These are phyloP conservation scores for Creontiades dilutus DNA, from an alignment of 2,888 invertebrate species.

Conservation along the genomic window DNA sequence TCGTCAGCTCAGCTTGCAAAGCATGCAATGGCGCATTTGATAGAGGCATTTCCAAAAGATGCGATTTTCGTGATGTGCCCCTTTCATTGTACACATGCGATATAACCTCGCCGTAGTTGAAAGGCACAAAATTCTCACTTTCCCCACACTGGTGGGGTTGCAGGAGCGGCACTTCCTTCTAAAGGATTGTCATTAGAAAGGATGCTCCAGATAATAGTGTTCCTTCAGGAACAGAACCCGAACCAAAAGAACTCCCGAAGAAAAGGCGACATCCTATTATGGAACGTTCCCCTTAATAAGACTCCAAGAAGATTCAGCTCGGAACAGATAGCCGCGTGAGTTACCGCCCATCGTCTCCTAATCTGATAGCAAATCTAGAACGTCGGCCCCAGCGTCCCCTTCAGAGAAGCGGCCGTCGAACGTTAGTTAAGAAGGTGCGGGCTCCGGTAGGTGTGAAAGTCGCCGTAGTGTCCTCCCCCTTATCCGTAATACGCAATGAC, in stretches of 20 bases:
- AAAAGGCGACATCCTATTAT: slow-evolving; percentile 18
- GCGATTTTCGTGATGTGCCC: too few species aligned
- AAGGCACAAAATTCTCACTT: too few species aligned
- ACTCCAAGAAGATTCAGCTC: neutral
- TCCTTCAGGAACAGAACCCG: neutral
- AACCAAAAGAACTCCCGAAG: neutral
- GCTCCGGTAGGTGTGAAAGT: slow-evolving; percentile 8
- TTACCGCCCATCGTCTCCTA: neutral
- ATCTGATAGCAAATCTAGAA: slow-evolving; percentile 35
- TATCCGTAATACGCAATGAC: neutral
- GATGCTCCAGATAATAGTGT: neutral
- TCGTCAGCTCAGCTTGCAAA: too few species aligned
- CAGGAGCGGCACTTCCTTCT: neutral
- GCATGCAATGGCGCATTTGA: too few species aligned
- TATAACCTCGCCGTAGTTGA: too few species aligned
- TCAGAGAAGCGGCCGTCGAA: neutral
- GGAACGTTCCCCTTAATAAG: neutral
- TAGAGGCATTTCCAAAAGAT: too few species aligned
- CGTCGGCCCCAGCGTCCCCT: neutral
- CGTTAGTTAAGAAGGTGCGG: slow-evolving; percentile 24
- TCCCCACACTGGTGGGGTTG: too few species aligned
- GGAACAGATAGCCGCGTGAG: slow-evolving; percentile 1
- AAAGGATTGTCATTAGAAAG: neutral
- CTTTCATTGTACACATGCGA: too few species aligned
- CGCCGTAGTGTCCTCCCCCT: neutral